phyloP scores from a whole-genome alignment of 2,113 vertebrate genomes.

The Gallinago jamesoni region DNA sequence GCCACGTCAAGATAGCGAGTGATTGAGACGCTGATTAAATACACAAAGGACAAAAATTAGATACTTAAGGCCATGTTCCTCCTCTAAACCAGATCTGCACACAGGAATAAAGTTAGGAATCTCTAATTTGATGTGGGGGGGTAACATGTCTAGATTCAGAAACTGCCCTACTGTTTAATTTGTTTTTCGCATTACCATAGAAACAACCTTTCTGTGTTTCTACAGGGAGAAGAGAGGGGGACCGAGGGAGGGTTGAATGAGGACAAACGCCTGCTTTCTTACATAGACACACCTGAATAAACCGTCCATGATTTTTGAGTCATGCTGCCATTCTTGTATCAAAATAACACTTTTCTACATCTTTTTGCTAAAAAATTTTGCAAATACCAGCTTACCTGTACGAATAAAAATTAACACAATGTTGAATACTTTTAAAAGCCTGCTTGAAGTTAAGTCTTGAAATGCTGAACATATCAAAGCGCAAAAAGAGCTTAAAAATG shows the following conservation, averaged over 20 bases:
- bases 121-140: neutral
- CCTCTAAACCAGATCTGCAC: neutral
- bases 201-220: neutral
- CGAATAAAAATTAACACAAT: neutral
- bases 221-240: neutral
- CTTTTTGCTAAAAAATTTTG: neutral
- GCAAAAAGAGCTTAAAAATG: neutral
- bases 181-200: neutral
- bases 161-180: neutral
- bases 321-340: neutral
- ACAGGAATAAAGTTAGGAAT: neutral
- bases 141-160: neutral
- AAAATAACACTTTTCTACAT: neutral
- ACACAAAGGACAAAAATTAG: neutral
- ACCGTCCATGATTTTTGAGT: neutral
- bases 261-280: neutral
- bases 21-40: neutral
- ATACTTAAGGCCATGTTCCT: neutral
- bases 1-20: fast-evolving
- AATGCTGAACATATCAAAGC: neutral
- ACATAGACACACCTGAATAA: neutral
- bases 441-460: neutral
- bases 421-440: neutral
- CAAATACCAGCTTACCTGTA: neutral
- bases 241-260: neutral